phyloP scores from a whole-genome alignment of 2,888 invertebrate species.

The Neoitamus cyanurus region DNA sequence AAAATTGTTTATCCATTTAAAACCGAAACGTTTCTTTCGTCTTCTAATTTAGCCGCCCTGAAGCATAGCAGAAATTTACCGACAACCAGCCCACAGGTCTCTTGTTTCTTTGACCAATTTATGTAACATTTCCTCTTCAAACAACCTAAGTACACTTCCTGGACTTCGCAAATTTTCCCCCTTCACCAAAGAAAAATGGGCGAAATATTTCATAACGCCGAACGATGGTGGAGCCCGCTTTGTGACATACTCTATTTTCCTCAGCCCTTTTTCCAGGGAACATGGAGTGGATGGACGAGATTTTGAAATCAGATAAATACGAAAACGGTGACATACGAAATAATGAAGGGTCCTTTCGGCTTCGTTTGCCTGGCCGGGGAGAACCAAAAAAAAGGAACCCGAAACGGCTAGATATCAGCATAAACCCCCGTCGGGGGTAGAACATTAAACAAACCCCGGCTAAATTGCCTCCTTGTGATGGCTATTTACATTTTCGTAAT shows the following conservation, averaged over 20 bases:
- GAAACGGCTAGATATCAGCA: neutral
- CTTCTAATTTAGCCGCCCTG: neutral
- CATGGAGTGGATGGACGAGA: neutral
- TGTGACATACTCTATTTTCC: neutral
- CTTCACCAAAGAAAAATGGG: neutral
- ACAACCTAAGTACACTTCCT: neutral
- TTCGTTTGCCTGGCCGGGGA: neutral
- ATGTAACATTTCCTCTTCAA: neutral
- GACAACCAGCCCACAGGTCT: neutral
- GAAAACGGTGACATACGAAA: neutral
- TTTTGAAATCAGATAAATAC: conserved; percentile 1
- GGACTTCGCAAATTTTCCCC: neutral
- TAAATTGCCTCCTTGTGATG: neutral
- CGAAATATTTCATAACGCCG: neutral
- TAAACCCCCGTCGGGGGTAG: neutral
- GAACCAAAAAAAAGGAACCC: neutral
- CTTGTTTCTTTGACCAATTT: neutral
- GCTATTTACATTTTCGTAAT: conserved; percentile 22
- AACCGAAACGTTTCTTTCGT: neutral
- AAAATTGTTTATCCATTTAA: too few species aligned
- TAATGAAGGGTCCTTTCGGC: neutral
- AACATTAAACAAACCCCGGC: neutral
- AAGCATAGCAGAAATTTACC: neutral
- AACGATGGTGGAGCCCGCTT: neutral
- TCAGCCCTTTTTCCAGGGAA: neutral